A percentile compares a stretch with the other conserved stretches of the same genome.
Evolutionary conservation across 2,797 vertebrate genomes (phyloP).

Genomic region (Lophotriccus pileatus): DNA sequence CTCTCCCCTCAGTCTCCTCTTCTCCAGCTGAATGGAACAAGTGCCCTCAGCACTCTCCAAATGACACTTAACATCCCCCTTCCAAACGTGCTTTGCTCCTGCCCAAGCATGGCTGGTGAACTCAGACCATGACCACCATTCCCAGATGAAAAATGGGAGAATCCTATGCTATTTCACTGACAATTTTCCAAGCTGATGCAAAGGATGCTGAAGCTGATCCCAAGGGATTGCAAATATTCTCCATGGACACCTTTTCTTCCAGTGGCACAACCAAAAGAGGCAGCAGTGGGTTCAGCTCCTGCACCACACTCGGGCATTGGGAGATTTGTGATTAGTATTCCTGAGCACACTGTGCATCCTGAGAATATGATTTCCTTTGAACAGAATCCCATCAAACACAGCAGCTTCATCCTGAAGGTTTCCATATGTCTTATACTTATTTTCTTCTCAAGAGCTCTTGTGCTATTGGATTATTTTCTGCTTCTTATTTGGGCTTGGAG

Average conservation of each 20-base stretch:
- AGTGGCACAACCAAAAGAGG: background rate
- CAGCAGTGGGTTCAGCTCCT: background rate
- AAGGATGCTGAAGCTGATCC: too few species aligned
- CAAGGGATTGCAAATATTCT: background rate
- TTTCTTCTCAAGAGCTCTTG: conserved; percentile 14
- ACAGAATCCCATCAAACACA: conserved; percentile 1
- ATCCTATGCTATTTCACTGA: background rate
- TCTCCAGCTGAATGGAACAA: background rate
- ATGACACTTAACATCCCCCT: background rate
- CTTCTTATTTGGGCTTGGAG: background rate
- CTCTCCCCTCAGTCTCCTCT: background rate
- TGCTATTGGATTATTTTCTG: background rate
- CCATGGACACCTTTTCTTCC: background rate
- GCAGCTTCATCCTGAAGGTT: background rate
- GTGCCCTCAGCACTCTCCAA: background rate
- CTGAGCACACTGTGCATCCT: background rate
- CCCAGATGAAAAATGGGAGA: background rate
- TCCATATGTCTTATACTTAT: background rate
- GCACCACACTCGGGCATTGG: background rate
- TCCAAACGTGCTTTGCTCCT: background rate
- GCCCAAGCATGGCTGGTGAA: background rate
- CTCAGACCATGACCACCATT: background rate
- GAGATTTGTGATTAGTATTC: background rate
- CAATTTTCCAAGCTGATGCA: background rate
- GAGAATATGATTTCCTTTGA: background rate